These are phyloP conservation scores for Tachypleus tridentatus DNA, from an alignment of 1,140 invertebrate species.

Conservation along the genomic window DNA sequence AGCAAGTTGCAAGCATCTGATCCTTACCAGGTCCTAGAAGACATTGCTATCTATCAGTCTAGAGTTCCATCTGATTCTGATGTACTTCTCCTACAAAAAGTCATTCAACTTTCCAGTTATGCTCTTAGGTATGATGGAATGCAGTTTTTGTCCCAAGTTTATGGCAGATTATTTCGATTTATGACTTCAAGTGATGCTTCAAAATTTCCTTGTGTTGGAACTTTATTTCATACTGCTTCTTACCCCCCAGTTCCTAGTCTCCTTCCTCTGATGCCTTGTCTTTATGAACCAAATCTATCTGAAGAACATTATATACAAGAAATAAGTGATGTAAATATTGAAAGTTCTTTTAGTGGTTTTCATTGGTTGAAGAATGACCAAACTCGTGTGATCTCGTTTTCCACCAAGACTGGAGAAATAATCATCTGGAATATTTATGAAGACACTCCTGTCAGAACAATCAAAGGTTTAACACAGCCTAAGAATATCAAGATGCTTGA, in stretches of 20 bases:
- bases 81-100: conserved; percentile 46
- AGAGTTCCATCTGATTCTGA: conserved; percentile 28
- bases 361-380: conserved; percentile 35
- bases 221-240: conserved; percentile 28
- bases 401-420: conserved; percentile 57
- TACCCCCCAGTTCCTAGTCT: conserved; percentile 19
- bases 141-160: conserved; percentile 55
- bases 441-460: conserved; percentile 47
- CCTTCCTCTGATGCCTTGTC: conserved; percentile 18
- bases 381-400: conserved; percentile 55
- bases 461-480: conserved; percentile 39
- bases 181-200: conserved; percentile 29
- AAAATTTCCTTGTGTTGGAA: conserved; percentile 30
- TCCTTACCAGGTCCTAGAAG: conserved; percentile 46
- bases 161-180: conserved; percentile 37
- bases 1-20: conserved; percentile 57
- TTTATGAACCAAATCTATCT: conserved; percentile 11
- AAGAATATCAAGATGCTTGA: conserved; percentile 38
- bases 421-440: conserved; percentile 51
- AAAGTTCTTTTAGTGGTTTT: conserved; percentile 8
- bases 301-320: conserved; percentile 1
- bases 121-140: conserved; percentile 57
- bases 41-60: conserved; percentile 41
- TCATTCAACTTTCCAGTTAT: conserved; percentile 49
- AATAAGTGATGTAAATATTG: conserved; percentile 5